Base-by-base conservation (phyloP, 1,140 invertebrate species). In the Caenorhabditis latens region DNA sequence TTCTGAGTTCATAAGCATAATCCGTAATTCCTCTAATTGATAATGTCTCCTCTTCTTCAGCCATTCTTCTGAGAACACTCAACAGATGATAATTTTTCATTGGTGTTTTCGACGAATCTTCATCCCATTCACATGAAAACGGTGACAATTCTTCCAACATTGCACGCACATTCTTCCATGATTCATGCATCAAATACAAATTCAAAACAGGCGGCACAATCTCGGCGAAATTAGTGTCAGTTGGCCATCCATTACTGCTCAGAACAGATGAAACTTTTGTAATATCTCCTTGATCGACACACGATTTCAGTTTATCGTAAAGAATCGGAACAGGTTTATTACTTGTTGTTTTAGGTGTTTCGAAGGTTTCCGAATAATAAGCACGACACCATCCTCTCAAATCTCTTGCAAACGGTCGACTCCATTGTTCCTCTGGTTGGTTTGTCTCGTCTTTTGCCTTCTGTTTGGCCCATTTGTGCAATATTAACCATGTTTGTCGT, bases 281-380 rank as follows among this genome's bases (percentile, higher is more conserved):
- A 40, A 79, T 79, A 24, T 79, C 71, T 48, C 71, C 71, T 79
- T 79, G 71, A 53, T 79, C 71, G n/a, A 79, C 71, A 24, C 71
- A 79, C 21, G 46, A 50, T 50, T 79, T 79, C 21, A 79, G 46
- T 79, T 79, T 79, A 11, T 79, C 71, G 24, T 79, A 79, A 7
- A n/a, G 46, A 79, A 79, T 79, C 11, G 71, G 46, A 3, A 43
- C 21, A 2, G 46, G 3, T 16, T 79, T 79, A 21, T 79, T 79
- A 13, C 13, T n/a, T 50, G 71, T 50, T 11, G 71, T 24, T 50
- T 79, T 79, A 2, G 43, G 71, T 24, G 21, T 50, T 50, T 79
- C 71, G 14, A 79, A 79, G 53, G 71, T 79, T 24, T 79, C 71
- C 11, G 71, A 79, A 50, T 79, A 79, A 9, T 79, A 79, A 4